Percentiles rank a stretch among this genome's conserved stretches.
These are phyloP conservation scores for Deroplatys truncata DNA, from an alignment of 2,888 invertebrate species.

Conservation along the genomic window DNA sequence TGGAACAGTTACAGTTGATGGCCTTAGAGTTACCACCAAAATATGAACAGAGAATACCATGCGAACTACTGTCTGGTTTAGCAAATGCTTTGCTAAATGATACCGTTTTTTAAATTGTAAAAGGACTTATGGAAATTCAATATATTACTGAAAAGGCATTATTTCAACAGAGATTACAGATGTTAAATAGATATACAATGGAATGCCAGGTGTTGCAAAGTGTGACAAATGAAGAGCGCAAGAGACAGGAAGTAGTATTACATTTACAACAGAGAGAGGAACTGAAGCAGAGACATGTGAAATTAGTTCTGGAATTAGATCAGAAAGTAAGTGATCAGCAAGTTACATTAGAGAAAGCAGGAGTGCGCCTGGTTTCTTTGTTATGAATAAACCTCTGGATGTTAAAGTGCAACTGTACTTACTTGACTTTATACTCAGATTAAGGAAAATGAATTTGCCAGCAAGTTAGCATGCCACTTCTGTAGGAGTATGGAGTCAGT, in stretches of 20 bases:
- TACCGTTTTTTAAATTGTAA: constrained; percentile 92
- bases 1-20: constrained; percentile 86
- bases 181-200: constrained; percentile 77
- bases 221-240: constrained; percentile 55
- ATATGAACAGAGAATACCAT: constrained; percentile 88
- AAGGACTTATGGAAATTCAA: constrained; percentile 91
- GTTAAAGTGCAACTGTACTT: constrained; percentile 93
- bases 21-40: constrained; percentile 80
- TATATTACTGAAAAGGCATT: constrained; percentile 93
- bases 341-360: constrained; percentile 84
- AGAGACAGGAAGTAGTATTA: constrained; percentile 60
- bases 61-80: constrained; percentile 82
- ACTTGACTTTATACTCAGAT: constrained; percentile 81
- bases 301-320: constrained; percentile 81
- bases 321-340: constrained; percentile 90
- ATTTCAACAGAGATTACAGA: constrained; percentile 77
- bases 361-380: constrained; percentile 88
- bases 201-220: constrained; percentile 67
- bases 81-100: constrained; percentile 88
- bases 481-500: no score
- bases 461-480: neutral
- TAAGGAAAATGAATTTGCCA: constrained; percentile 56
- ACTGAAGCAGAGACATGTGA: constrained; percentile 80
- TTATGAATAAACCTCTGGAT: constrained; percentile 83
- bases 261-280: constrained; percentile 75